Base-by-base conservation (phyloP, 2,888 invertebrate genomes). In the Melanostoma scalare region DNA sequence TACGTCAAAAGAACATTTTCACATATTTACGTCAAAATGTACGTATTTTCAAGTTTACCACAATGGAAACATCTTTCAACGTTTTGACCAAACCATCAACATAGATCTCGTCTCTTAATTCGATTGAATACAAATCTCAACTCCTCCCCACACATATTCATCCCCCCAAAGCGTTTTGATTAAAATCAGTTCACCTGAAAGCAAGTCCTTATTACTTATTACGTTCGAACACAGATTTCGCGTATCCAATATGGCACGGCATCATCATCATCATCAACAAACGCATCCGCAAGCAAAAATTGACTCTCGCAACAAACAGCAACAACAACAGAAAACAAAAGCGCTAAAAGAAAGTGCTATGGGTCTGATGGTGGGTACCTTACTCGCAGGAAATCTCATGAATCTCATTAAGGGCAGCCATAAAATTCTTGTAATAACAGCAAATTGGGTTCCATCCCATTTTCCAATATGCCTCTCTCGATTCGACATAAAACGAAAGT, bases 371-470 rank as follows among this genome's bases (percentile, higher is more conserved):
- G 74, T 56, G 1, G 20, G 20, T 69, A 69, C 82, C 78, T 50
- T 50, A 50, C 63, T 50, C 79, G 76, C 78, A 53, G 53, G 53
- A 74, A 87, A 87, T 87, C 88, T 87, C 87, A 87, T 88, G 87
- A 88, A 88, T 88, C 87, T 88, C 87, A 88, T 88, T 87, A 87
- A 87, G 86, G 86, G 86, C 86, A 86, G 87, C 86, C 87, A 87
- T 88, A 87, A 87, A 87, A 87, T 86, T 87, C 87, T 86, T 88
- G 87, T 88, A 87, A 88, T 88, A 88, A 87, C 86, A 87, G 86
- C 87, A 88, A 88, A 88, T 88, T 87, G 88, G 81, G 87, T 87
- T 87, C 77, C 88, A 86, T 86, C 88, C 87, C 87, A 88, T 86
- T 86, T 87, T 86, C 86, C 86, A 85, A 84, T 85, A 77, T 74